These are phyloP conservation scores for Hyposoter didymator DNA, from an alignment of 2,888 invertebrate genomes.

Conservation along the genomic window DNA sequence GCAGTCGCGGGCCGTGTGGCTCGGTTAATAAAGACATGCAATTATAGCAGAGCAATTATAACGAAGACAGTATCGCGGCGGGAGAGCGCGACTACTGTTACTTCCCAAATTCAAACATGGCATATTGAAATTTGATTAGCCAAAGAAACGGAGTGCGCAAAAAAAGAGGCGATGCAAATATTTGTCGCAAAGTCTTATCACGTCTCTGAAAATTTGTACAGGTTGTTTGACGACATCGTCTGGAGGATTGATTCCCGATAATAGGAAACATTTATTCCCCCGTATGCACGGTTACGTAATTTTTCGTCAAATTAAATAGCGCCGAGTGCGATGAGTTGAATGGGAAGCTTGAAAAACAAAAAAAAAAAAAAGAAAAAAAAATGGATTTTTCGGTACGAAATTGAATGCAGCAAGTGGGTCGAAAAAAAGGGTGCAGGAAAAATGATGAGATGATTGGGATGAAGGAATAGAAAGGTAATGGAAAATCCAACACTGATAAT, in stretches of 20 bases:
- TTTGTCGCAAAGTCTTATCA: conserved; percentile 32
- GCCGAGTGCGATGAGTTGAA: not conserved
- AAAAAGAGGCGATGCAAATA: conserved; percentile 33
- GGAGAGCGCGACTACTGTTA: not conserved
- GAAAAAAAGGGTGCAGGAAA: not conserved
- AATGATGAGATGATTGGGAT: too few relatives aligned
- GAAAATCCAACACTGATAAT: not conserved
- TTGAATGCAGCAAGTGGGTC: not conserved
- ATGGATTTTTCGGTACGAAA: not conserved
- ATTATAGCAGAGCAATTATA: conserved; percentile 46
- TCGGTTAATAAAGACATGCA: conserved; percentile 10
- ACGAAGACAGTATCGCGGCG: not conserved
- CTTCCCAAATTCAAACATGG: not conserved
- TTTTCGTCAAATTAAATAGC: not conserved
- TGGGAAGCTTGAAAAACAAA: not conserved
- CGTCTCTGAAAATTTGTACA: conserved; percentile 29
- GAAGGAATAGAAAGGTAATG: not conserved
- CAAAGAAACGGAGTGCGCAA: not conserved
- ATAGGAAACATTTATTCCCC: not conserved
- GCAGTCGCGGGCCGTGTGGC: not conserved
- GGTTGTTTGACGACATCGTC: not conserved
- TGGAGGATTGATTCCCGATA: not conserved
- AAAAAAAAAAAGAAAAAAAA: too few relatives aligned
- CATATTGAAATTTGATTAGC: conserved; percentile 39
- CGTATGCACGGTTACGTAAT: not conserved